These are phyloP conservation scores for Acropora yongei DNA, from an alignment of 64 coral and sea anemone species.

Conservation along the genomic window DNA sequence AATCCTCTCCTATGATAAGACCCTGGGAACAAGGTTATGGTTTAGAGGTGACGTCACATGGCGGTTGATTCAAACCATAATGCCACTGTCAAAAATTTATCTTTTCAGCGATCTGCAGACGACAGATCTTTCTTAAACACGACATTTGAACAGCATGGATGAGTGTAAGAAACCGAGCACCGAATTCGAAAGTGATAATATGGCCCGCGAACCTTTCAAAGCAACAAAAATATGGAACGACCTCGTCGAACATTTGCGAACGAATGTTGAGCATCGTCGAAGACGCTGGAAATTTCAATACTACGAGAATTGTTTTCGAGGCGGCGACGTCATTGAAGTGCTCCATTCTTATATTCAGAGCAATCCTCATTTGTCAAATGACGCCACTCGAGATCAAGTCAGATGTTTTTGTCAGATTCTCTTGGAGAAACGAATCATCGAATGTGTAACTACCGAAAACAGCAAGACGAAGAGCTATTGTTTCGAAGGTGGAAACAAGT, in stretches of 20 bases:
- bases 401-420: conserved; percentile 86
- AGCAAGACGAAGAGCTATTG: conserved; percentile 48
- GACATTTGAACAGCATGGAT: neutral
- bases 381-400: conserved; percentile 80
- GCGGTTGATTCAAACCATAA: conserved; percentile 43
- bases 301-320: conserved; percentile 93
- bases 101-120: neutral
- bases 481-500: conserved; percentile 76
- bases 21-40: no score
- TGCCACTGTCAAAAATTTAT: neutral
- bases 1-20: no score
- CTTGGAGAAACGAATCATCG: conserved; percentile 80
- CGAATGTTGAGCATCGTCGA: conserved; percentile 71
- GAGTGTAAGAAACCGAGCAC: neutral
- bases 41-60: conserved; percentile 2
- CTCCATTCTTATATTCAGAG: conserved; percentile 76
- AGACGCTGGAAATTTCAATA: conserved; percentile 94
- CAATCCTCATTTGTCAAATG: conserved; percentile 83
- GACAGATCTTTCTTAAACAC: neutral
- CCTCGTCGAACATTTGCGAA: conserved; percentile 78
- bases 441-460: conserved; percentile 51
- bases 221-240: conserved; percentile 99
- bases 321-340: conserved; percentile 80
- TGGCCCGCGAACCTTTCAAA: conserved; percentile 72
- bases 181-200: neutral